phyloP scores from a whole-genome alignment of 2,797 vertebrate genomes.

The Sarcoramphus papa region DNA sequence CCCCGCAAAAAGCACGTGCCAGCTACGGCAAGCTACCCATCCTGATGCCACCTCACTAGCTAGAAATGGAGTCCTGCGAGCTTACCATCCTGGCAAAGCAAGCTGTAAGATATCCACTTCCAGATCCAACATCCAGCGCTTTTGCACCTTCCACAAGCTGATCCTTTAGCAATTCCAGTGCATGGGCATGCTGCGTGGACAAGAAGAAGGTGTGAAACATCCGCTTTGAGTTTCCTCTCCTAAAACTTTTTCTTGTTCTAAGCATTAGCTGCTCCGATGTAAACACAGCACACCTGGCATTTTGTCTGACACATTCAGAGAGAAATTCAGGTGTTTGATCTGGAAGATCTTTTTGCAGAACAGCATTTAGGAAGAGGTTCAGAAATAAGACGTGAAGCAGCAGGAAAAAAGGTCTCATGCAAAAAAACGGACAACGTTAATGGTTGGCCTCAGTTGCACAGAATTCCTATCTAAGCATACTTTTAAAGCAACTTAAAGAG shows the following conservation, averaged over 20 bases:
- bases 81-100: conserved; percentile 92
- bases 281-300: not conserved
- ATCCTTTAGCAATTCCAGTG: conserved; percentile 86
- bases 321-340: not conserved
- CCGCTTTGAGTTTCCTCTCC: not conserved
- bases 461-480: not conserved
- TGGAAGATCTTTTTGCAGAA: not conserved
- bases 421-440: not conserved
- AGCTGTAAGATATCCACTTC: conserved; percentile 89
- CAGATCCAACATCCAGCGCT: conserved; percentile 88
- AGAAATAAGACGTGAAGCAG: not conserved
- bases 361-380: not conserved
- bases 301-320: not conserved
- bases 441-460: not conserved
- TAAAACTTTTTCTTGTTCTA: too few species aligned
- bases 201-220: not conserved
- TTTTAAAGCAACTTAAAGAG: not conserved
- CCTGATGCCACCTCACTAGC: too few species aligned
- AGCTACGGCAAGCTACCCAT: not conserved
- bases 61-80: not conserved
- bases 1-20: fast-evolving
- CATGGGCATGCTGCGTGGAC: conserved; percentile 84
- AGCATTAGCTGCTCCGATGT: not conserved
- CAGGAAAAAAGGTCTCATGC: not conserved
- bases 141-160: conserved; percentile 85